Conservation (phyloP, 2,113 vertebrate genomes). For the Odontesthes bonariensis region DNA sequence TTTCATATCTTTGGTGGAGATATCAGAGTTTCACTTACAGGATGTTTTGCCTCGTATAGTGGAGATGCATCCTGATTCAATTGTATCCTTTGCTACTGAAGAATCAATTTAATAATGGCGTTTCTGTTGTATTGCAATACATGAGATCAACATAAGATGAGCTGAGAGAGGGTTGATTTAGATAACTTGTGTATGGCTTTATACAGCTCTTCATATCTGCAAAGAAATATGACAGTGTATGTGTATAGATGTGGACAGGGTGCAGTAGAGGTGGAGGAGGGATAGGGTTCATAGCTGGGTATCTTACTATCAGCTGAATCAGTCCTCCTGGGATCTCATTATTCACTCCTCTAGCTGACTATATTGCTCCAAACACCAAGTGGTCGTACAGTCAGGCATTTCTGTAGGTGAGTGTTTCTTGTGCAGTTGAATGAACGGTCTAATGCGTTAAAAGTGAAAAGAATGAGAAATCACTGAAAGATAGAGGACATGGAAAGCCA, state of each 20-base stretch:
- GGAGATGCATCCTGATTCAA: slow-evolving; percentile 27
- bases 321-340: slow-evolving; percentile 73
- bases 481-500: slow-evolving; percentile 22
- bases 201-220: not conserved
- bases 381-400: slow-evolving; percentile 14
- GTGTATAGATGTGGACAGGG: not conserved
- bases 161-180: slow-evolving; percentile 19
- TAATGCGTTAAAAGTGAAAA: slow-evolving; percentile 9
- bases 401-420: slow-evolving; percentile 14
- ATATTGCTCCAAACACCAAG: slow-evolving; percentile 54
- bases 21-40: slow-evolving; percentile 4
- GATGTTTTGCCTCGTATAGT: slow-evolving; percentile 7
- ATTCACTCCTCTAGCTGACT: slow-evolving; percentile 55
- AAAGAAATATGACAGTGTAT: slow-evolving; percentile 1
- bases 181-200: slow-evolving; percentile 27
- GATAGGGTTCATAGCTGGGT: slow-evolving; percentile 28
- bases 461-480: slow-evolving; percentile 6
- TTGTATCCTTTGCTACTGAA: slow-evolving; percentile 7
- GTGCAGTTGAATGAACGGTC: slow-evolving; percentile 16
- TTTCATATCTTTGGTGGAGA: slow-evolving; percentile 10
- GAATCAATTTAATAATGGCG: slow-evolving; percentile 20
- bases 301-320: slow-evolving; percentile 31
- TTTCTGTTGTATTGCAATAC: slow-evolving; percentile 39
- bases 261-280: not conserved
- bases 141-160: slow-evolving; percentile 31